These are phyloP conservation scores for Eurois occulta DNA, from an alignment of 2,888 invertebrate genomes.

Conservation along the genomic window DNA sequence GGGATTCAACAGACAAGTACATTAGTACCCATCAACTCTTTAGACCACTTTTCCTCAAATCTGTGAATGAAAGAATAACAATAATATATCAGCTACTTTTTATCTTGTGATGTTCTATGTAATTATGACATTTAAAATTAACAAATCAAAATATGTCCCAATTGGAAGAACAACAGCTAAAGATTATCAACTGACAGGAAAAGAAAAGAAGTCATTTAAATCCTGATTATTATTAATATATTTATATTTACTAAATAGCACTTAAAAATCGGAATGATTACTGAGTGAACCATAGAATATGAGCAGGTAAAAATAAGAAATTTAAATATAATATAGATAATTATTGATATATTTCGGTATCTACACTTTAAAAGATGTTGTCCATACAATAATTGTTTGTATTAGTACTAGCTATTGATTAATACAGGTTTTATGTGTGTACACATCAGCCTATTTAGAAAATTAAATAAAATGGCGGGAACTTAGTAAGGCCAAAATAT, in stretches of 20 bases:
- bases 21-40: constrained; percentile 1
- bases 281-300: background rate
- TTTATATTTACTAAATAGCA: background rate
- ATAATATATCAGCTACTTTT: constrained; percentile 29
- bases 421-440: background rate
- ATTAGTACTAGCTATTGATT: background rate
- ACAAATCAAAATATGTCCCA: background rate
- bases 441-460: background rate
- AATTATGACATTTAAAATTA: background rate
- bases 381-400: background rate
- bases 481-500: background rate
- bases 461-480: background rate
- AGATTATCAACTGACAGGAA: background rate
- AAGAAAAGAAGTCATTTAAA: background rate
- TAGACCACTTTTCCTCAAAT: background rate
- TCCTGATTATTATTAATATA: no score
- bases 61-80: constrained; percentile 26
- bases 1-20: background rate
- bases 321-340: background rate
- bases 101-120: constrained; percentile 26
- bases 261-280: background rate
- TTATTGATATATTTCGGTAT: background rate
- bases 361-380: background rate
- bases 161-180: background rate
- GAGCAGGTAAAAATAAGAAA: background rate